Conservation (phyloP, 1,140 invertebrate genomes). For the Lutraria rhynchaena region DNA sequence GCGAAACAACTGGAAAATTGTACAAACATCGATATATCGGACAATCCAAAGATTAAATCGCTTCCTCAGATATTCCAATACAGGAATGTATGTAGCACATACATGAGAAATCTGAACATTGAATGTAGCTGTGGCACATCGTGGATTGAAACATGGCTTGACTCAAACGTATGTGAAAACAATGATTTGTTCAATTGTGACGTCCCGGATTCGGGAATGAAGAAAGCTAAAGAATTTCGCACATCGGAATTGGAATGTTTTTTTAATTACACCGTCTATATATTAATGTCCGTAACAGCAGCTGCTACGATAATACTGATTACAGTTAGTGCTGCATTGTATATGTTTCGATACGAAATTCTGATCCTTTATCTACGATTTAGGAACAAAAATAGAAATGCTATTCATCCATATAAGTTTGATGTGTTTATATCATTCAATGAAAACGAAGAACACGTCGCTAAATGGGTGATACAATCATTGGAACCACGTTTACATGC, state of each 20-base stretch:
- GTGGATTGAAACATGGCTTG: conserved; percentile 37
- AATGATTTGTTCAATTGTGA: conserved; percentile 11
- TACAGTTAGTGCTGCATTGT: neutral
- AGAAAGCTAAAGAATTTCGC: neutral
- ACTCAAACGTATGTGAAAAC: neutral
- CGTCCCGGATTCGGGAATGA: neutral
- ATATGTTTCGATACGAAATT: conserved; percentile 44
- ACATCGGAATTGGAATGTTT: neutral
- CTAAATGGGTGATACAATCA: conserved; percentile 20
- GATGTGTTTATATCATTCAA: conserved; percentile 38
- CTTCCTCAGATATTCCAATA: conserved; percentile 28
- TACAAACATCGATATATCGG: conserved; percentile 1
- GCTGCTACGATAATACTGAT: neutral
- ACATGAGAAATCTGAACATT: conserved; percentile 4
- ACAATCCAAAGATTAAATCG: conserved; percentile 7
- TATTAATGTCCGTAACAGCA: neutral
- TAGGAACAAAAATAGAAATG: neutral
- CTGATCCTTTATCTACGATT: conserved; percentile 20
- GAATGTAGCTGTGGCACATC: conserved; percentile 9
- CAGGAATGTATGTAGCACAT: conserved; percentile 14
- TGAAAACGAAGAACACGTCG: conserved; percentile 15
- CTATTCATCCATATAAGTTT: neutral
- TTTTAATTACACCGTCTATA: neutral
- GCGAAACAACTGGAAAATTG: conserved; percentile 1
- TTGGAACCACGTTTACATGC: neutral